Percentiles rank a stretch among this genome's conserved stretches.
Conservation (phyloP, 2,113 vertebrate genomes). For the Pan paniscus region DNA sequence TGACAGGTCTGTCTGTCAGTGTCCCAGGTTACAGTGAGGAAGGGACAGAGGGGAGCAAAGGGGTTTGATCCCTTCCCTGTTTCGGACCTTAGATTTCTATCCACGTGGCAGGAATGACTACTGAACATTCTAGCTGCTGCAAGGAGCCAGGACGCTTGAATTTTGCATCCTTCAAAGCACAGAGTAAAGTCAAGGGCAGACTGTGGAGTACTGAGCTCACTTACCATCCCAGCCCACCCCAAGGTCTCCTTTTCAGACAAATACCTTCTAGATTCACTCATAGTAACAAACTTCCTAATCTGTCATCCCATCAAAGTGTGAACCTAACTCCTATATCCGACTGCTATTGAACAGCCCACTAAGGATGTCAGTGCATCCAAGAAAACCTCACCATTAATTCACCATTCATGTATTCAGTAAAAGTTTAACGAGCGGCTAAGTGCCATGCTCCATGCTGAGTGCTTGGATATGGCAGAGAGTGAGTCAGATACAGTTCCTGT, state of each 20-base stretch:
- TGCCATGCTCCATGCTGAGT: neutral
- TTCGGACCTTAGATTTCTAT: neutral
- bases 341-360: neutral
- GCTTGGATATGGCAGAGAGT: neutral
- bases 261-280: neutral
- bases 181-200: neutral
- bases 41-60: neutral
- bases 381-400: neutral
- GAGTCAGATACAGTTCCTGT: neutral
- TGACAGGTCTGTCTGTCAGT: neutral
- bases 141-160: neutral
- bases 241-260: neutral
- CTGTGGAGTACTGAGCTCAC: neutral
- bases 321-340: neutral
- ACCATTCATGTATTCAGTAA: neutral
- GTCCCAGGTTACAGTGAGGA: neutral
- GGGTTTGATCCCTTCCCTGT: neutral
- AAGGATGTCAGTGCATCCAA: neutral
- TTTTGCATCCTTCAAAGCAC: neutral
- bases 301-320: neutral
- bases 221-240: no score
- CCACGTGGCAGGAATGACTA: neutral
- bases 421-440: neutral
- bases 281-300: neutral
- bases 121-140: neutral